Conservation (phyloP, 2,888 invertebrate genomes). For the Dinocampus coccinellae region DNA sequence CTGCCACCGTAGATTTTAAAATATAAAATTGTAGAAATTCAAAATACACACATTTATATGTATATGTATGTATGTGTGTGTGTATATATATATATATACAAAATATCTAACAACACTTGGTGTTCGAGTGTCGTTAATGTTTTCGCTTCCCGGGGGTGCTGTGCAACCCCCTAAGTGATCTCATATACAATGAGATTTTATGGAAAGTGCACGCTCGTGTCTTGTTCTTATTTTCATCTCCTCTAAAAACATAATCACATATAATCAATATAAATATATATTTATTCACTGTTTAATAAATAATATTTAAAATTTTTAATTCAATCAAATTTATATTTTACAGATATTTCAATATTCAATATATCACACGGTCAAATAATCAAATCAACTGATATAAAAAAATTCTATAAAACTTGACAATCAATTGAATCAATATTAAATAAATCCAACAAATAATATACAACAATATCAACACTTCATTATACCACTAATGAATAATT, state of each 20-base stretch:
- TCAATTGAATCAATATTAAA: too few relatives aligned
- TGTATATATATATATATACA: constrained; percentile 12
- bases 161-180: constrained; percentile 65
- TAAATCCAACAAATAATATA: too few relatives aligned
- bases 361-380: too few relatives aligned
- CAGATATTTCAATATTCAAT: too few relatives aligned
- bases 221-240: constrained; percentile 46
- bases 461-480: background rate
- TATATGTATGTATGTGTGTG: constrained; percentile 38
- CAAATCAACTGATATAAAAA: too few relatives aligned
- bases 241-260: background rate
- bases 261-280: background rate
- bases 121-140: constrained; percentile 51
- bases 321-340: too few relatives aligned
- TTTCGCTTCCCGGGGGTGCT: constrained; percentile 24
- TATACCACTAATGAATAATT: background rate
- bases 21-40: too few relatives aligned
- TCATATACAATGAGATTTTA: constrained; percentile 68
- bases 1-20: too few relatives aligned
- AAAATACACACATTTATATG: constrained; percentile 28
- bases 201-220: constrained; percentile 67
- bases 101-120: constrained; percentile 38
- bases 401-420: too few relatives aligned
- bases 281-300: background rate
- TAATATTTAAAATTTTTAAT: too few relatives aligned